Conservation (phyloP, 2,888 invertebrate species). For the Leptarthrus brevirostris region DNA sequence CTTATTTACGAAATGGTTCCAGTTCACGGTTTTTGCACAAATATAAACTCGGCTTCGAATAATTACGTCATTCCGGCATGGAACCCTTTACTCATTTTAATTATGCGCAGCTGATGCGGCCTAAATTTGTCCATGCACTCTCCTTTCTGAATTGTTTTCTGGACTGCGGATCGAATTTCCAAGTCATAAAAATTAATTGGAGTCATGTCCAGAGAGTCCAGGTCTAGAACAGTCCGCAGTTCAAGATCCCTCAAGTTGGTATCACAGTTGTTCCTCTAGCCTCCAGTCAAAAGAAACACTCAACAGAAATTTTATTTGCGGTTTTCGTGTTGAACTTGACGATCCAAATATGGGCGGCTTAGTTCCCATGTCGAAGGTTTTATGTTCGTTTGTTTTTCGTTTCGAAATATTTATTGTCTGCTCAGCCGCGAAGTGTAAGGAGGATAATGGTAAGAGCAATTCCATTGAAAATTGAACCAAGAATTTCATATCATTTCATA, state of each 20-base stretch:
- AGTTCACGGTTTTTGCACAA: conserved; percentile 42
- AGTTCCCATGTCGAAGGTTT: too few relatives aligned
- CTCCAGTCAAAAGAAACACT: background rate
- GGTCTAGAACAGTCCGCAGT: conserved; percentile 10
- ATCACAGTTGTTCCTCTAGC: background rate
- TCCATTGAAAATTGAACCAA: too few relatives aligned
- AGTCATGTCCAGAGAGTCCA: conserved; percentile 18
- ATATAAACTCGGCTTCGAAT: conserved; percentile 13
- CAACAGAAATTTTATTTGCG: background rate
- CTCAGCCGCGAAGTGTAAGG: too few relatives aligned
- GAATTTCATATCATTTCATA: too few relatives aligned
- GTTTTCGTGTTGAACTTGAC: background rate
- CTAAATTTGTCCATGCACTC: conserved; percentile 15
- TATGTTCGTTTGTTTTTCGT: too few relatives aligned
- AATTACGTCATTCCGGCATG: conserved; percentile 28
- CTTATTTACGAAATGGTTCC: conserved; percentile 35
- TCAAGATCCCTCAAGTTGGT: background rate
- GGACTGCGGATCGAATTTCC: conserved; percentile 30
- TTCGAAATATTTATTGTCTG: too few relatives aligned
- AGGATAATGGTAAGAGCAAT: too few relatives aligned
- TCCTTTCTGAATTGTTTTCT: background rate
- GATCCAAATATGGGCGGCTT: background rate
- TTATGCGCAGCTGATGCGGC: conserved; percentile 33
- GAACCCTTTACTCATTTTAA: conserved; percentile 32
- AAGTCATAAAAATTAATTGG: conserved; percentile 31